Base-by-base conservation (phyloP, 1,140 invertebrate species). In the Drosophila albomicans region DNA sequence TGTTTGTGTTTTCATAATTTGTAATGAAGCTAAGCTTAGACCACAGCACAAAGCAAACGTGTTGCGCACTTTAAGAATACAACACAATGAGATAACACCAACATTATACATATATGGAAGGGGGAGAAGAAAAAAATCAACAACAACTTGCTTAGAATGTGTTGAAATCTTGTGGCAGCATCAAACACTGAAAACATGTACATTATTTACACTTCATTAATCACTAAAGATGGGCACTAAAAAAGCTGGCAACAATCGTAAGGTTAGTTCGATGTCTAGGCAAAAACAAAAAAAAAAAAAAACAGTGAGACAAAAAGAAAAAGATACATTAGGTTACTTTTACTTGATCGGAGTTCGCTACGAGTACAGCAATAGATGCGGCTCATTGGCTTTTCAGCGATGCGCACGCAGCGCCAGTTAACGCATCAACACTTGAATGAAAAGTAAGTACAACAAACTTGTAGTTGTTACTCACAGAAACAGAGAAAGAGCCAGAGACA, bases 191-290 rank as follows among this genome's bases (percentile, higher is more conserved):
- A 85, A 86, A 87, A 88, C 84, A 78, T 87, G 63, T 73, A 81
- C 84, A 75, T 88, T 89, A 89, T 88, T 84, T 84, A 88, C 84
- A 88, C 84, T 89, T 88, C 84, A 88, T 88, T 88, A 88, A 88
- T 88, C 84, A 89, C 73, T 69, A 77, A 57, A 88, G 84, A 87
- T 78, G 67, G 71, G 68, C 64, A 76, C 79, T 82, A 86, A 86
- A 85, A 84, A 65, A 75, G 43, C 43, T 43, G 62, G 11, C 68
- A 70, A 38, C 74, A 59, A 79, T 66, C 69, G 76, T 78, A 66
- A 81, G 78, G 74, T 84, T 81, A 69, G 54, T 45, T 56, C 52
- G 65, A 57, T 74, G 68, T 72, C 51, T 72, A 41, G 57, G 57
- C 46, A 30, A 28, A 59, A 72, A 54, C 16, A 20, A 20, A 20